phyloP scores from a whole-genome alignment of 2,888 invertebrate genomes.

The Napeogenes inachia region DNA sequence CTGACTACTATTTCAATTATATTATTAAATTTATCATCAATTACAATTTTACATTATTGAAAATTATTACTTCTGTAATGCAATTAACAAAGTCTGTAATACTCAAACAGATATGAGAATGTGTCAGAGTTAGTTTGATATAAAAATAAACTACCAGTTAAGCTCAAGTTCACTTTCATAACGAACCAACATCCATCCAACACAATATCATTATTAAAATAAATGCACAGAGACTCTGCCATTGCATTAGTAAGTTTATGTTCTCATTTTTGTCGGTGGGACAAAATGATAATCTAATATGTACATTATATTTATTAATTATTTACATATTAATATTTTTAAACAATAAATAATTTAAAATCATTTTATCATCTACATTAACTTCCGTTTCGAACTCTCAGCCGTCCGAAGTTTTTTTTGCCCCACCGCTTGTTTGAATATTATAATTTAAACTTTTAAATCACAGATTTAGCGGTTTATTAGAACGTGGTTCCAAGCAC shows the following conservation, averaged over 20 bases:
- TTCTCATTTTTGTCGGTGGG: constrained; percentile 57
- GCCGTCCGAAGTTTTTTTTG: constrained; percentile 43
- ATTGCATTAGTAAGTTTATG: constrained; percentile 37
- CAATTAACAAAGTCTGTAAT: constrained; percentile 24
- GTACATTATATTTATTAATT: constrained; percentile 39
- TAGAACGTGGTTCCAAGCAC: constrained; percentile 56
- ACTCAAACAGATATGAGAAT: neutral
- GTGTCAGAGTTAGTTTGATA: neutral
- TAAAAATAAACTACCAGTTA: neutral
- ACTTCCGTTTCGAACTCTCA: constrained; percentile 40
- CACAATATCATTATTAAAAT: neutral
- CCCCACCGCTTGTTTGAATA: constrained; percentile 47
- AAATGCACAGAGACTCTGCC: constrained; percentile 20
- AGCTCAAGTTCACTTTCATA: neutral
- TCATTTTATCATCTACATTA: constrained; percentile 53
- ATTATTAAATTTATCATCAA: constrained; percentile 23
- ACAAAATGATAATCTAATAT: constrained; percentile 62
- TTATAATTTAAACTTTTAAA: constrained; percentile 34
- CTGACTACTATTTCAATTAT: constrained; percentile 18
- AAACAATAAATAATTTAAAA: constrained; percentile 66
- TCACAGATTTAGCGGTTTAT: constrained; percentile 42
- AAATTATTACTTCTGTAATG: constrained; percentile 28
- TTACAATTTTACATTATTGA: constrained; percentile 24
- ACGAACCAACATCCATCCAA: neutral
- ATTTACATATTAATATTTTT: constrained; percentile 46